A percentile compares a stretch with the other conserved stretches of the same genome.
phyloP scores from a whole-genome alignment of 2,888 invertebrate species.

The Digitonthophagus gazella region DNA sequence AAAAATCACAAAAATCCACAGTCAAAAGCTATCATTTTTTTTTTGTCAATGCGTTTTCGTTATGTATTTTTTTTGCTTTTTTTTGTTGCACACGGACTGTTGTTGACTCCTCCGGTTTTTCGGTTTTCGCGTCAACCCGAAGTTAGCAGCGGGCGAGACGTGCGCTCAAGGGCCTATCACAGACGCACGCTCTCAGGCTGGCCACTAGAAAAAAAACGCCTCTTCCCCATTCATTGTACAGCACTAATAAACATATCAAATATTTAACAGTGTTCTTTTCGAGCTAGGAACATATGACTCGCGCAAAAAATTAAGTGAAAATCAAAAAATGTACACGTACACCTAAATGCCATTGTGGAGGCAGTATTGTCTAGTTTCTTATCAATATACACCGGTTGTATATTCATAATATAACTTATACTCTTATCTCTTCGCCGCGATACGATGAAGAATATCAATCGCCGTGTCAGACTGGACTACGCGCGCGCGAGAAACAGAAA shows the following conservation, averaged over 20 bases:
- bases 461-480: constrained; percentile 21
- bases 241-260: constrained; percentile 45
- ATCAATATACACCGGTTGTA: constrained; percentile 31
- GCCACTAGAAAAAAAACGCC: constrained; percentile 29
- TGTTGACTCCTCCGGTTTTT: constrained; percentile 19
- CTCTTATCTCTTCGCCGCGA: constrained; percentile 26
- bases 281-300: constrained; percentile 49
- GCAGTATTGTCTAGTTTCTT: constrained; percentile 38
- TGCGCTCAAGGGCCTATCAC: constrained; percentile 46
- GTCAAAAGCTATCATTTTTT: constrained; percentile 13
- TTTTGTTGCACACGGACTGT: constrained; percentile 20
- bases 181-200: constrained; percentile 44
- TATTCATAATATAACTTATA: constrained; percentile 6
- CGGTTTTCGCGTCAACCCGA: constrained; percentile 29
- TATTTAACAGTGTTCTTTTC: constrained; percentile 44
- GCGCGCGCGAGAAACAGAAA: constrained; percentile 22
- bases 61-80: neutral
- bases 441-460: constrained; percentile 32
- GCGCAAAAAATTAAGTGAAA: constrained; percentile 43
- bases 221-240: constrained; percentile 38
- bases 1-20: constrained; percentile 28
- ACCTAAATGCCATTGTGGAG: constrained; percentile 42
- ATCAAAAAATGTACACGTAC: constrained; percentile 42
- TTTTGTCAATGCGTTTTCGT: neutral
- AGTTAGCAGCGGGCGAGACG: constrained; percentile 34